A percentile compares a stretch with the other conserved stretches of the same genome.
These are phyloP conservation scores for Drosophila picticornis DNA, from an alignment of 2,888 invertebrate species.

Conservation along the genomic window DNA sequence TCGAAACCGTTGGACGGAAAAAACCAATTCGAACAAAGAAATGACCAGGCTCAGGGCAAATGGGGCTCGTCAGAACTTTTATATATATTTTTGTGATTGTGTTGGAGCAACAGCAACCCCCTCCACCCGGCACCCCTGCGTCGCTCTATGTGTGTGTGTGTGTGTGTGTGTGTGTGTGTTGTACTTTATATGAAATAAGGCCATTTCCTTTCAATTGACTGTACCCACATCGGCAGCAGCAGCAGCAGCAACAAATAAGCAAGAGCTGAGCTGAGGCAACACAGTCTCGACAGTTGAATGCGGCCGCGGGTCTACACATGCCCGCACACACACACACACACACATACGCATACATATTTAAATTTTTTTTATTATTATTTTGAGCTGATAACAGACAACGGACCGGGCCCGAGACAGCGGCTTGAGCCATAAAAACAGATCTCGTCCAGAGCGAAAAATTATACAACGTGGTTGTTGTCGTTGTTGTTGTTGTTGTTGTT, in stretches of 20 bases:
- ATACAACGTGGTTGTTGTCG: constrained; percentile 51
- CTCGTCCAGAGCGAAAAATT: constrained; percentile 78
- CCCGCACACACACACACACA: constrained; percentile 53
- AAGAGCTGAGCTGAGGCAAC: constrained; percentile 47
- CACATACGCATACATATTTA: constrained; percentile 63
- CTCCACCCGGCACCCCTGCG: background rate
- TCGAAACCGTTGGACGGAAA: constrained; percentile 65
- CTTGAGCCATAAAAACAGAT: constrained; percentile 80
- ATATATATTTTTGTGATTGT: constrained; percentile 49
- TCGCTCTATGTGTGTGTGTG: constrained; percentile 37
- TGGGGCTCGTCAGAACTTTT: constrained; percentile 30
- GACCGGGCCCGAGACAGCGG: constrained; percentile 55
- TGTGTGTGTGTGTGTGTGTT: constrained; percentile 44
- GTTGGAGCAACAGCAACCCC: constrained; percentile 49
- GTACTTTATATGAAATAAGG: constrained; percentile 82
- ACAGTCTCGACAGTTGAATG: constrained; percentile 34
- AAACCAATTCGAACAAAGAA: constrained; percentile 79
- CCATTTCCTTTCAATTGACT: constrained; percentile 81
- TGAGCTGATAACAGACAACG: constrained; percentile 81
- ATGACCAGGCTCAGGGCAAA: constrained; percentile 72
- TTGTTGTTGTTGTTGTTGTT: constrained; percentile 13
- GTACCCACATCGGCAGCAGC: constrained; percentile 76
- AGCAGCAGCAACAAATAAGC: constrained; percentile 40
- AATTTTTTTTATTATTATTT: constrained; percentile 82
- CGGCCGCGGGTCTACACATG: constrained; percentile 70